phyloP scores from a whole-genome alignment of 2,888 invertebrate genomes.

The Eupelmus urozonus region DNA sequence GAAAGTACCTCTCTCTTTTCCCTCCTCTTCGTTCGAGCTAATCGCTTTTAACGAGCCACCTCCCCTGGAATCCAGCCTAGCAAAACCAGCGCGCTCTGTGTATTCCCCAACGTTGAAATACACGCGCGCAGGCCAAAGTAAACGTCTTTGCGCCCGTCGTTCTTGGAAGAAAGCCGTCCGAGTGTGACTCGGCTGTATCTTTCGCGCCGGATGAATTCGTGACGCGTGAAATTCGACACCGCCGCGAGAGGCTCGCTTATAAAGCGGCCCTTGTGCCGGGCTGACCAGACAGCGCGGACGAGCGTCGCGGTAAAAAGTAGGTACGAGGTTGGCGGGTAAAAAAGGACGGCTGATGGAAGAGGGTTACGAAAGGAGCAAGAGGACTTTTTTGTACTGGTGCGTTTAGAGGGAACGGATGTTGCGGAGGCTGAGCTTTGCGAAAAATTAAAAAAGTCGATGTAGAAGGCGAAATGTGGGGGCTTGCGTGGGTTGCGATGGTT shows the following conservation, averaged over 20 bases:
- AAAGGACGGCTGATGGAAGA: too few species aligned
- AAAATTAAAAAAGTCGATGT: too few species aligned
- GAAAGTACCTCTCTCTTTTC: too few species aligned
- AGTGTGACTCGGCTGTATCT: constrained; percentile 18
- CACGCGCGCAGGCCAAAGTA: constrained; percentile 61
- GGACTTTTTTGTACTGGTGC: too few species aligned
- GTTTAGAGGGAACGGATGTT: too few species aligned
- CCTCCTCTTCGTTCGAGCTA: constrained; percentile 4
- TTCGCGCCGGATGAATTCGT: constrained; percentile 22
- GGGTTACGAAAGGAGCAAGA: too few species aligned
- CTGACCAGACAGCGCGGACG: not conserved
- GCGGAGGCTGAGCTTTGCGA: too few species aligned
- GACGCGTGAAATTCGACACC: constrained; percentile 53
- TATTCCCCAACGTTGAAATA: constrained; percentile 41
- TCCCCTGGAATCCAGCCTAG: not conserved
- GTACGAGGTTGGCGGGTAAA: not conserved
- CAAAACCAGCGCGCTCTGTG: not conserved
- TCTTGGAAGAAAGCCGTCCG: constrained; percentile 47
- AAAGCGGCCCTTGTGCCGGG: constrained; percentile 24
- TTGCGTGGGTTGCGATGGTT: too few species aligned
- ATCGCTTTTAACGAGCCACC: constrained; percentile 33
- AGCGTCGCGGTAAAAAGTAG: too few species aligned
- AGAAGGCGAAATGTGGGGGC: too few species aligned
- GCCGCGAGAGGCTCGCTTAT: not conserved
- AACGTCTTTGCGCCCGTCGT: constrained; percentile 53